Percentiles rank a stretch among this genome's conserved stretches.
Conservation (phyloP, 2,888 invertebrate genomes). For the Amphiduros pacificus region DNA sequence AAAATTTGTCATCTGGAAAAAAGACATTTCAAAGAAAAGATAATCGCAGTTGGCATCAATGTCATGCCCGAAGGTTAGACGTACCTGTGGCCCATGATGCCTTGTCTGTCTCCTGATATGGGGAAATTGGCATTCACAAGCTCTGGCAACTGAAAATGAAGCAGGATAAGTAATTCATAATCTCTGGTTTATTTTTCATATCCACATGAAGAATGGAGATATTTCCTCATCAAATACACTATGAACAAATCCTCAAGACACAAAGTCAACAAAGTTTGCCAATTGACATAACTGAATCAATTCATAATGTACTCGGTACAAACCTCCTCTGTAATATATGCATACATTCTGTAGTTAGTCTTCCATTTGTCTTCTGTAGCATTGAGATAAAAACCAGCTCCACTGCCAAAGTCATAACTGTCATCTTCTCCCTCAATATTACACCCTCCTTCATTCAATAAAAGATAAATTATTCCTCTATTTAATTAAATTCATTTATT, state of each 20-base stretch:
- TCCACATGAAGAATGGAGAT: too few species aligned
- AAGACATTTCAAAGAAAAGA: too few species aligned
- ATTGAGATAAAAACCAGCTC: conserved; percentile 95
- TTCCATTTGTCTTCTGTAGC: conserved; percentile 90
- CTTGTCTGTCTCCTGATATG: conserved; percentile 56
- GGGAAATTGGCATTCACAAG: conserved; percentile 78
- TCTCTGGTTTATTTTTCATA: too few species aligned
- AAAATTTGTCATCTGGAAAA: too few species aligned
- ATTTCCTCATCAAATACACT: too few species aligned
- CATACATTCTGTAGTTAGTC: conserved; percentile 90
- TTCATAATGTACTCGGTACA: neutral
- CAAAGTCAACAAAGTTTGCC: too few species aligned
- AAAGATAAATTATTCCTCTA: neutral
- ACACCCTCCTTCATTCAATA: conserved; percentile 68
- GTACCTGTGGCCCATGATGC: conserved; percentile 64
- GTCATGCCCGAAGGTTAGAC: neutral
- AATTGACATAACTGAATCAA: neutral
- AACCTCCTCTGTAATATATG: conserved; percentile 84
- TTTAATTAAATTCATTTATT: neutral
- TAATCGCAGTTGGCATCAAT: too few species aligned
- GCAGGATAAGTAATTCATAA: too few species aligned
- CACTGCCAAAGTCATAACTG: conserved; percentile 90
- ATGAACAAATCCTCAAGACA: too few species aligned
- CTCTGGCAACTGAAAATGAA: conserved; percentile 66
- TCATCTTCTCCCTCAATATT: conserved; percentile 90